phyloP scores from a whole-genome alignment of 2,113 vertebrate genomes.

The Antechinus stuartii region DNA sequence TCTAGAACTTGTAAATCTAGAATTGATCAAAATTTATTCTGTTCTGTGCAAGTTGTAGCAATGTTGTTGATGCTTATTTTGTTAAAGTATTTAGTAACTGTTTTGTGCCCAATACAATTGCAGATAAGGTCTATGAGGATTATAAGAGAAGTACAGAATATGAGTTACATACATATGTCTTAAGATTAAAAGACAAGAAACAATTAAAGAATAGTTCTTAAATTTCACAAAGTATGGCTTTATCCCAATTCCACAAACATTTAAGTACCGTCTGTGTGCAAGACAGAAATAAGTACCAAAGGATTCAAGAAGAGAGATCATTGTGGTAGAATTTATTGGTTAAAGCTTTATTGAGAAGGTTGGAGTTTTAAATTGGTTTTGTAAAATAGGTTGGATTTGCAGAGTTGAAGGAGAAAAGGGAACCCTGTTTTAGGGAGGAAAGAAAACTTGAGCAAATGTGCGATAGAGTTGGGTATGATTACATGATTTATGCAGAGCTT shows the following conservation, averaged over 20 bases:
- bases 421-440: not conserved
- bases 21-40: not conserved
- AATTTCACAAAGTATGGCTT: not conserved
- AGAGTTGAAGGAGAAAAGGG: not conserved
- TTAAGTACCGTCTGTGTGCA: not conserved
- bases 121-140: not conserved
- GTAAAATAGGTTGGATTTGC: not conserved
- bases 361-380: not conserved
- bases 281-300: not conserved
- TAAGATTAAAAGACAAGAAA: not conserved
- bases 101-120: not conserved
- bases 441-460: not conserved
- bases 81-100: not conserved
- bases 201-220: not conserved
- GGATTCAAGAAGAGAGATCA: not conserved
- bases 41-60: not conserved
- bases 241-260: not conserved
- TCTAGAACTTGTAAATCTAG: not conserved
- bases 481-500: not conserved
- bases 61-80: not conserved
- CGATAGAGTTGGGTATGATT: not conserved
- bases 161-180: not conserved
- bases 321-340: not conserved
- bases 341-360: not conserved
- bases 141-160: not conserved